Evolutionary conservation across 2,797 vertebrate genomes (phyloP), one percentile per base, ranked within the genome.

Genomic region (Onychomys leucogaster): DNA sequence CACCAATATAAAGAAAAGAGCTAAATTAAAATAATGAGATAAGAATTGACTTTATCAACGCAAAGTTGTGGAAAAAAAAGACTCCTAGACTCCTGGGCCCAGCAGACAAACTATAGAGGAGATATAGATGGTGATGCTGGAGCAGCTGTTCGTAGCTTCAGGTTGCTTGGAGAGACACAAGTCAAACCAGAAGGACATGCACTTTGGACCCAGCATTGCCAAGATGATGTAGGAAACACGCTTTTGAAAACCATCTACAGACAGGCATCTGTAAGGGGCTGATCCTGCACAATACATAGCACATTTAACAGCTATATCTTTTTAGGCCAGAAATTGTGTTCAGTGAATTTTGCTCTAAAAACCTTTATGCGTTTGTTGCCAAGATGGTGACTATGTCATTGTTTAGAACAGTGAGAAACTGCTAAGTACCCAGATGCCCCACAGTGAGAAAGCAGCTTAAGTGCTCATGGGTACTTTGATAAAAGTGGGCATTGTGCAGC

Each of bases 281-380:
- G 0, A 27, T 41, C 55, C 82, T 59, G 49, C 14, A 46, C 9
- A 6, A 67, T 27, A 6, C 46, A 75, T 4, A 34, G 43, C 10
- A 10, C 4, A 5, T 43, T 84, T 55, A 83, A 84, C 92, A 88
- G 41, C 27, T 19, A 1, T 19, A 5, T 89, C 21, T 77, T 92
- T 90, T 93, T 57, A 75, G 52, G 17, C 7, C 32, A 92, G 91
- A 92, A 81, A 87, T 73, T 71, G n/a, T 61, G n/a, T 57, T 52
- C 3, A 25, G 80, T 63, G 76, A 21, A 85, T 69, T 95, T 94
- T 92, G 43, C 89, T 69, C 52, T 27, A 21, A 61, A 87, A 94
- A 83, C 7, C 12, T 88, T 92, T 92, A n/a, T 37, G 6, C 46
- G 16, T 25, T 69, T n/a, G 21, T 89, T 85, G 67, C 27, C 80